Percentiles rank a stretch among this genome's conserved stretches.
Conservation (phyloP, 1,140 invertebrate species). For the Venustaconcha ellipsiformis region DNA sequence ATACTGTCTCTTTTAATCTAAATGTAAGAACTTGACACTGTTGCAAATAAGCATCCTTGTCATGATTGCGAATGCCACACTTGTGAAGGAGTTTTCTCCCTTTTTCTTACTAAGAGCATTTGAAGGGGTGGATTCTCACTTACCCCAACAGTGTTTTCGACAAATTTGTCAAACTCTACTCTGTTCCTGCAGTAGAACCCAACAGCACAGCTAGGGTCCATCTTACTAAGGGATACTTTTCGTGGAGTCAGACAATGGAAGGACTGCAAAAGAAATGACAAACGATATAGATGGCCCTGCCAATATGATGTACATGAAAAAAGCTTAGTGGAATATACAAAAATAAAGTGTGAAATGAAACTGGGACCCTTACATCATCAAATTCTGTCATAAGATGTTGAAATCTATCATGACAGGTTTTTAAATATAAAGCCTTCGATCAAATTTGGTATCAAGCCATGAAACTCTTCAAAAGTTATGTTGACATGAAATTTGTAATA, state of each 20-base stretch:
- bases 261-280: slow-evolving; percentile 68
- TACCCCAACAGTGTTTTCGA: slow-evolving; percentile 71
- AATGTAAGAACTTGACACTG: neutral
- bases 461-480: too few species aligned
- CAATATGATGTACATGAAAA: neutral
- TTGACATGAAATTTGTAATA: too few species aligned
- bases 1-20: neutral
- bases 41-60: too few species aligned
- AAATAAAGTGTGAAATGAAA: neutral
- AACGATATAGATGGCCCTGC: neutral
- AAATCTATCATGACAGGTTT: neutral
- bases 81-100: too few species aligned
- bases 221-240: slow-evolving; percentile 86
- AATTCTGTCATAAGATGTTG: neutral
- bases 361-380: neutral
- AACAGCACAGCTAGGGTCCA: slow-evolving; percentile 94
- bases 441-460: neutral
- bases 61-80: too few species aligned
- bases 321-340: neutral
- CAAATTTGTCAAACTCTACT: slow-evolving; percentile 82
- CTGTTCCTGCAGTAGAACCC: slow-evolving; percentile 86
- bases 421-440: neutral
- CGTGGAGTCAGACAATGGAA: slow-evolving; percentile 91
- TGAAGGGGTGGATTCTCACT: slow-evolving; percentile 49
- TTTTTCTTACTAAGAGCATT: too few species aligned